phyloP scores from a whole-genome alignment of 2,113 vertebrate genomes.

The Nestor notabilis region DNA sequence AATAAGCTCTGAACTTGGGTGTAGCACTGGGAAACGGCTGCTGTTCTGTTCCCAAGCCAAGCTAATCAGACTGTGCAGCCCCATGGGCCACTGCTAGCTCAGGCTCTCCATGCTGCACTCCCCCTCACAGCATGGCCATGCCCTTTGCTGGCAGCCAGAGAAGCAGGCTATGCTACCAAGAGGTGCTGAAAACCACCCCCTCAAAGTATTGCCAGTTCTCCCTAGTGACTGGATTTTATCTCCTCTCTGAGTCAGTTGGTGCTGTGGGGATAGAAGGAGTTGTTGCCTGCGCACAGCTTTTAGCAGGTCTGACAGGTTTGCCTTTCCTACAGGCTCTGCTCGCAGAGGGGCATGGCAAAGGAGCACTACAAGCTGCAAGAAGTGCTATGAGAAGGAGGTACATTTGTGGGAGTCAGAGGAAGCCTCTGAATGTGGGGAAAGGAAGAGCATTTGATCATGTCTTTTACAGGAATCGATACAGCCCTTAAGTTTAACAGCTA shows the following conservation, averaged over 20 bases:
- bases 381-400: not conserved
- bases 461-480: not conserved
- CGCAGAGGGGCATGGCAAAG: not conserved
- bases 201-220: not conserved
- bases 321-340: not conserved
- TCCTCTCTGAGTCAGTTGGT: not conserved
- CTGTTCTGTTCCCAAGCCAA: not conserved
- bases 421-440: not conserved
- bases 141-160: not conserved
- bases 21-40: not conserved
- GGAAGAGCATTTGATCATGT: not conserved
- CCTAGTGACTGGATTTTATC: not conserved
- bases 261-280: not conserved
- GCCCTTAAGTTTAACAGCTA: not conserved
- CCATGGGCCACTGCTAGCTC: not conserved
- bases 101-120: not conserved
- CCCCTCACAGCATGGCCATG: fast-evolving
- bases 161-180: not conserved
- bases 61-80: not conserved
- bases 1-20: not conserved
- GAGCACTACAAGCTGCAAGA: not conserved
- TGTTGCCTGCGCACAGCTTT: not conserved
- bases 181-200: not conserved
- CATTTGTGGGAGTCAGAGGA: not conserved
- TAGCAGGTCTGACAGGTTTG: not conserved